Evolutionary conservation across 2,113 vertebrate species (phyloP).

Genomic region (Channa maculata): DNA sequence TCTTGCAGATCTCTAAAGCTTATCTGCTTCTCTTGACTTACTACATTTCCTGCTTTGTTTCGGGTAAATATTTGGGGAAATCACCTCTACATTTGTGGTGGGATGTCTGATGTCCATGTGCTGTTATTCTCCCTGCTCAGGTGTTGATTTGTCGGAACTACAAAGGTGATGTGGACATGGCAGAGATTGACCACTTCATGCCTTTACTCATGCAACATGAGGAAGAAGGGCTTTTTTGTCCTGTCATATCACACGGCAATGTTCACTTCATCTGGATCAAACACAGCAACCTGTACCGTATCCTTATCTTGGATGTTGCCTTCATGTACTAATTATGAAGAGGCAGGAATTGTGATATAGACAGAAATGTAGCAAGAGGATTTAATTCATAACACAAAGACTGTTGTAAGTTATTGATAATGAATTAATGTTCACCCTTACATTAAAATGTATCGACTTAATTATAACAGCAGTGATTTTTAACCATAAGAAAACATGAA

Average conservation of each 20-base stretch:
- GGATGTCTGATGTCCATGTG: background rate
- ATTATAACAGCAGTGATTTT: background rate
- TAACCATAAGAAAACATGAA: background rate
- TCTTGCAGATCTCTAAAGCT: background rate
- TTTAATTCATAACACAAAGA: background rate
- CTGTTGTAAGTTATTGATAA: too few species aligned
- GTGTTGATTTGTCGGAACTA: constrained; percentile 95
- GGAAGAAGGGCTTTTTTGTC: constrained; percentile 88
- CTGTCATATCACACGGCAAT: constrained; percentile 85
- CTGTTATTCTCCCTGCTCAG: constrained; percentile 64
- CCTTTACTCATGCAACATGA: constrained; percentile 89
- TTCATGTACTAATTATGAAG: background rate
- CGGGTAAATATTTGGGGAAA: too few species aligned
- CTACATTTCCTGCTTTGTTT: background rate
- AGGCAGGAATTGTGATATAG: background rate
- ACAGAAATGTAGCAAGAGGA: background rate
- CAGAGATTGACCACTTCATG: constrained; percentile 92
- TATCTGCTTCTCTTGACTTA: background rate
- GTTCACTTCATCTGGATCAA: constrained; percentile 97
- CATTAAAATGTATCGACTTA: background rate
- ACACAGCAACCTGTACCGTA: constrained; percentile 95
- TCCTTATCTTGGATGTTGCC: constrained; percentile 70
- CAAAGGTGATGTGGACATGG: constrained; percentile 92
- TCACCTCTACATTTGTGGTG: too few species aligned
- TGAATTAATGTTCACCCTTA: background rate